Percentiles rank a stretch among this genome's conserved stretches.
Evolutionary conservation across 2,797 vertebrate genomes (phyloP).

Genomic region (Myotis myotis): DNA sequence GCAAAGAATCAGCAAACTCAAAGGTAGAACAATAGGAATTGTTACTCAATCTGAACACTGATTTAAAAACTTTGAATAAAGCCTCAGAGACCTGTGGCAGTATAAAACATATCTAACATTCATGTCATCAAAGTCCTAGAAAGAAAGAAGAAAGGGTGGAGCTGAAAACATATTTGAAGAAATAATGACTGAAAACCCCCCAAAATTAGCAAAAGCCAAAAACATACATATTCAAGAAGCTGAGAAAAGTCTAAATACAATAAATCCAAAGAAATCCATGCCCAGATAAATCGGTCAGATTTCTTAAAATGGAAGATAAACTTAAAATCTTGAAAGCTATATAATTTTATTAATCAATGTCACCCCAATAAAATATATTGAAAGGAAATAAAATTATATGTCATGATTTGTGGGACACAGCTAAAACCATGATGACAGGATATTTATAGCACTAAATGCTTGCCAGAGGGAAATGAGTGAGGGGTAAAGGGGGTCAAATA

Average conservation of each 20-base stretch:
- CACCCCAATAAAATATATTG: background rate
- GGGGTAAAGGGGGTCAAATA: no score
- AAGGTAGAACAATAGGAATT: background rate
- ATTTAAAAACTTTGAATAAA: background rate
- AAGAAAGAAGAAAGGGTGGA: background rate
- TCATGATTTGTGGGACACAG: background rate
- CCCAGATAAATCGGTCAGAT: background rate
- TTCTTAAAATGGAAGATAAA: constrained; percentile 30
- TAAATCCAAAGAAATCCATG: constrained; percentile 11
- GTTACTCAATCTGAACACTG: background rate
- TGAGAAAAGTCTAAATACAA: background rate
- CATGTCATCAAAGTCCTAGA: background rate
- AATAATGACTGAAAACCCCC: background rate
- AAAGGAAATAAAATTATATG: constrained; percentile 20
- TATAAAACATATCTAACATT: background rate
- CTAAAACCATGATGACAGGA: background rate
- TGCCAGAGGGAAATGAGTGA: no score
- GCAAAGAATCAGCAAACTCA: background rate
- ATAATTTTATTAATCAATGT: background rate
- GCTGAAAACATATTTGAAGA: background rate
- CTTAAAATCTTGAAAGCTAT: background rate
- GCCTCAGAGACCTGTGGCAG: background rate
- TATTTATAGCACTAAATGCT: constrained; percentile 13
- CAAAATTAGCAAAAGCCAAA: background rate
- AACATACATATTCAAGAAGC: background rate